Evolutionary conservation across 2,113 vertebrate genomes (phyloP).

Genomic region (Gila orcuttii): DNA sequence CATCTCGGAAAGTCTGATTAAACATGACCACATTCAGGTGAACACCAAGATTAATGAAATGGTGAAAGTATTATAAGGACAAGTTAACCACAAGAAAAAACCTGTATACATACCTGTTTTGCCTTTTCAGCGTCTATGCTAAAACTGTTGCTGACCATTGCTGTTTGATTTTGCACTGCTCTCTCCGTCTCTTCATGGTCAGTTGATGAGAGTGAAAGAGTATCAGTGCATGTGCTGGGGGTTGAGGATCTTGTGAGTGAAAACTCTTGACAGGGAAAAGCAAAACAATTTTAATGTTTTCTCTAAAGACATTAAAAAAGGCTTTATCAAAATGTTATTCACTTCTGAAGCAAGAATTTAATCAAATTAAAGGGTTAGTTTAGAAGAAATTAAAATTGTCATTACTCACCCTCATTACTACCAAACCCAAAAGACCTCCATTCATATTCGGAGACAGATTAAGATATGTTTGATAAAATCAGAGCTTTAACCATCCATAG

Average conservation of each 20-base stretch:
- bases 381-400: no score
- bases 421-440: no score
- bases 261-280: not conserved
- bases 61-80: not conserved
- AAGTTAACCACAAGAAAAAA: not conserved
- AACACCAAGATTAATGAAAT: not conserved
- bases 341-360: no score
- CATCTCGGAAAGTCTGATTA: no score
- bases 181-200: not conserved
- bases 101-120: not conserved
- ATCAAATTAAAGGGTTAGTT: no score
- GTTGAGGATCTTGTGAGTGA: not conserved
- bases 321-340: no score
- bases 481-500: no score
- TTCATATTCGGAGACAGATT: no score
- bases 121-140: not conserved
- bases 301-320: no score
- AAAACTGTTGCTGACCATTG: not conserved
- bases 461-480: no score
- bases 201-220: not conserved
- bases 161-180: not conserved
- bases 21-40: not conserved
- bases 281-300: no score
- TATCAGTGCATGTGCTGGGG: slow-evolving; percentile 12
- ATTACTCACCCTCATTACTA: no score